phyloP scores from a whole-genome alignment of 1,140 invertebrate species.

The Tetranychus cinnabarinus region DNA sequence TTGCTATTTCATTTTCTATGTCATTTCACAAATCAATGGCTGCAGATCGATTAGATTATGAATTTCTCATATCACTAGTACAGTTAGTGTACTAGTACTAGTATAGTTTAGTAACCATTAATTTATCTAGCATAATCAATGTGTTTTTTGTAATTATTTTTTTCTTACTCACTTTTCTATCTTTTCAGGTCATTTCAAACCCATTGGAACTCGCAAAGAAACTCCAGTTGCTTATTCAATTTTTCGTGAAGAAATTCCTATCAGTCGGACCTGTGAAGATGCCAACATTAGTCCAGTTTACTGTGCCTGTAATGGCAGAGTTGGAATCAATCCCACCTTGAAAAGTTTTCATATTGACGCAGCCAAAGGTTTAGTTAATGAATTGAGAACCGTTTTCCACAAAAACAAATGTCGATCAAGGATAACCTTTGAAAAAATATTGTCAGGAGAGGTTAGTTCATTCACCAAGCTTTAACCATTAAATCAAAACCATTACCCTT shows the following conservation, averaged over 20 bases:
- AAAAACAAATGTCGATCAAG: not conserved
- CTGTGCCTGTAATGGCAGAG: constrained; percentile 4
- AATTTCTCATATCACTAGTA: too few species aligned
- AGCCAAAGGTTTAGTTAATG: not conserved
- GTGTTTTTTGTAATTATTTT: too few species aligned
- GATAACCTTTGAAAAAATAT: not conserved
- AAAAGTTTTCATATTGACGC: not conserved
- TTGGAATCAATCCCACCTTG: not conserved
- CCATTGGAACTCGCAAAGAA: not conserved
- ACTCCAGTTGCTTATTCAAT: not conserved
- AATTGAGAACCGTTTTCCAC: not conserved
- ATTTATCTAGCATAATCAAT: too few species aligned
- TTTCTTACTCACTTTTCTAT: not conserved
- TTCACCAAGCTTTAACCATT: not conserved
- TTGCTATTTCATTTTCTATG: too few species aligned
- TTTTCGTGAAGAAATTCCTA: constrained; percentile 5
- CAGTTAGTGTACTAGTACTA: too few species aligned
- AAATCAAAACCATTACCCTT: not conserved
- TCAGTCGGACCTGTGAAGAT: not conserved
- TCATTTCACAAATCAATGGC: too few species aligned
- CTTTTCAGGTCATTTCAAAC: not conserved
- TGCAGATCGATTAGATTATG: too few species aligned
- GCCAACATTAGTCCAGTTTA: constrained; percentile 3
- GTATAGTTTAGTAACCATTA: too few species aligned
- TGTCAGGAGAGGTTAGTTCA: not conserved